These are phyloP conservation scores for Strix uralensis DNA, from an alignment of 2,113 vertebrate species.

Conservation along the genomic window DNA sequence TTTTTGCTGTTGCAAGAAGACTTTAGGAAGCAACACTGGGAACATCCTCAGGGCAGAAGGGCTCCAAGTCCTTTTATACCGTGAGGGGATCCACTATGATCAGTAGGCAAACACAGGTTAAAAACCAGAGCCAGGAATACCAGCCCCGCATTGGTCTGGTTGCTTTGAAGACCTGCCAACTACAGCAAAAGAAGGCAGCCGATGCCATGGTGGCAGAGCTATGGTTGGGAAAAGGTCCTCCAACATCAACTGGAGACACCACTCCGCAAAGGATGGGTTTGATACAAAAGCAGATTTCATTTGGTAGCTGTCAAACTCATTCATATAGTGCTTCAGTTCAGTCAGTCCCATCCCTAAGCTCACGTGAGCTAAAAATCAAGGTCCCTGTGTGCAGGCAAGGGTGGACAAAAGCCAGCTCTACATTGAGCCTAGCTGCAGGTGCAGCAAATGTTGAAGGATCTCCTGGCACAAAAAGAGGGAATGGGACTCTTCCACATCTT, in stretches of 20 bases:
- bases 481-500: background rate
- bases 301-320: background rate
- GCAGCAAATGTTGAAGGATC: background rate
- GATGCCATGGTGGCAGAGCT: background rate
- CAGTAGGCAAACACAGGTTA: background rate
- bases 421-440: background rate
- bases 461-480: background rate
- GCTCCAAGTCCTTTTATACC: background rate
- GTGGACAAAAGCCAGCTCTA: background rate
- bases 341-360: background rate
- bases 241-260: background rate
- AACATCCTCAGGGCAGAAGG: background rate
- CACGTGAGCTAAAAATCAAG: background rate
- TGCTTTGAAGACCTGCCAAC: background rate
- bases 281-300: background rate
- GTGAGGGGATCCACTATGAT: background rate
- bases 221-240: background rate
- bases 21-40: background rate
- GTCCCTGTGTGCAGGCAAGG: background rate
- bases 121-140: background rate
- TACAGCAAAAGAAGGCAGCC: background rate
- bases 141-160: background rate
- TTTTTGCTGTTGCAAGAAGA: background rate
- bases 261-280: background rate
- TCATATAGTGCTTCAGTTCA: background rate